phyloP scores from a whole-genome alignment of 2,797 vertebrate species.

The Parotocinclus haroldoi region DNA sequence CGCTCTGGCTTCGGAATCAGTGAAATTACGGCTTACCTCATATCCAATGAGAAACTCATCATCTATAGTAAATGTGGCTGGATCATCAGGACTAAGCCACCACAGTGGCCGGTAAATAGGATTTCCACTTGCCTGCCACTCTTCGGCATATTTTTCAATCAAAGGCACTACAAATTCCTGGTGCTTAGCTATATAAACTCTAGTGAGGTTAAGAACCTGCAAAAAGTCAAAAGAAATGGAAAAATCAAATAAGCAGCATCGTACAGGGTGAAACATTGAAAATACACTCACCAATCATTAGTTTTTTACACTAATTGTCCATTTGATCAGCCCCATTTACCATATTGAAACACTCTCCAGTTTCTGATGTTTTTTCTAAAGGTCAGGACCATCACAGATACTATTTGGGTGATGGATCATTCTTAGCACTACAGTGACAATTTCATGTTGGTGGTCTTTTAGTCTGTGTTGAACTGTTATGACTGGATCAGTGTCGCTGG shows the following conservation, averaged over 20 bases:
- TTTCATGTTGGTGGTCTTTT: no score
- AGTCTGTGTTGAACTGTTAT: no score
- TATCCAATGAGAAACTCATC: constrained; percentile 91
- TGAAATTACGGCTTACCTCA: constrained; percentile 66
- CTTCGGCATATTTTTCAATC: constrained; percentile 74
- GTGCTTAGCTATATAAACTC: constrained; percentile 75
- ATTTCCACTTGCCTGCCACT: constrained; percentile 72
- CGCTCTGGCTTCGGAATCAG: no score
- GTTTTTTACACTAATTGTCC: no score
- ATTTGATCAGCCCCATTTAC: no score
- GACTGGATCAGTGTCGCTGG: no score
- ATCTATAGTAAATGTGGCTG: constrained; percentile 75
- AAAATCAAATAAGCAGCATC: neutral
- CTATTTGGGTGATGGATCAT: no score
- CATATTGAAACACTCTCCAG: no score
- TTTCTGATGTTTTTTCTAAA: no score
- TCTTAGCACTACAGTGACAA: no score
- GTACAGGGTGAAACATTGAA: neutral
- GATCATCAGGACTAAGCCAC: constrained; percentile 85
- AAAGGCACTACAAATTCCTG: constrained; percentile 77
- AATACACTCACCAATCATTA: neutral
- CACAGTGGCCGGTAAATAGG: constrained; percentile 85
- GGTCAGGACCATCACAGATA: no score
- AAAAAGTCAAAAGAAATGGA: constrained; percentile 1
- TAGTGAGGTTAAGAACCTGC: constrained; percentile 83